Evolutionary conservation across 2,888 invertebrate species (phyloP).

Genomic region (Ethmia dodecea): DNA sequence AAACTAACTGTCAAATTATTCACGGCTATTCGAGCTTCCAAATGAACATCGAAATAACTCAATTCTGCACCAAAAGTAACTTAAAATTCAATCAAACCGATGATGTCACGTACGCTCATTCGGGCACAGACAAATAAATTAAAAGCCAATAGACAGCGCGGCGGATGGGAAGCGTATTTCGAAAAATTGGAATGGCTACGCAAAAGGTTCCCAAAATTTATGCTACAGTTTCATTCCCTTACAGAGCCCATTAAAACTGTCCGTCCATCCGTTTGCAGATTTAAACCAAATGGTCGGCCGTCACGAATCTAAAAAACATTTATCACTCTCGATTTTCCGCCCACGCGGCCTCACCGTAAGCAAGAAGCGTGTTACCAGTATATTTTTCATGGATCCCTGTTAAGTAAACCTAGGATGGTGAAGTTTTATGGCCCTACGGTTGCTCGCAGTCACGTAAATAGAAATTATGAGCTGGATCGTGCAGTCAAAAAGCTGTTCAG

Average conservation of each 20-base stretch:
- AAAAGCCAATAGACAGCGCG: slow-evolving; percentile 47
- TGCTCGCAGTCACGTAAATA: slow-evolving; percentile 22
- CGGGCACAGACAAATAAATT: slow-evolving; percentile 56
- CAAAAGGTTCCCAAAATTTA: slow-evolving; percentile 50
- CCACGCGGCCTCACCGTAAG: slow-evolving; percentile 25
- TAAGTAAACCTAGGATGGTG: slow-evolving; percentile 25
- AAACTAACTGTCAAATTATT: too few species aligned
- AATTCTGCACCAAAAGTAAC: too few species aligned
- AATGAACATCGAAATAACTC: too few species aligned
- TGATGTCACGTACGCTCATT: slow-evolving; percentile 22
- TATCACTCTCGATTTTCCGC: slow-evolving; percentile 57
- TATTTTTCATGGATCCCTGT: slow-evolving; percentile 45
- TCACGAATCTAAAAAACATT: slow-evolving; percentile 61
- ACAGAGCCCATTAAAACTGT: slow-evolving; percentile 62
- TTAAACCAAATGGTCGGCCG: slow-evolving; percentile 54
- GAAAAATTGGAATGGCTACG: slow-evolving; percentile 42
- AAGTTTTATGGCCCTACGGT: slow-evolving; percentile 25
- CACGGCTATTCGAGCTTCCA: too few species aligned
- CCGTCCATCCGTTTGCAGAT: slow-evolving; percentile 60
- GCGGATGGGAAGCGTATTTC: slow-evolving; percentile 35
- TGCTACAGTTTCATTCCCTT: slow-evolving; percentile 55
- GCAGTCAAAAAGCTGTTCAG: slow-evolving; percentile 15
- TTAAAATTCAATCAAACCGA: slow-evolving; percentile 32
- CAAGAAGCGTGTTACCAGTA: slow-evolving; percentile 37
- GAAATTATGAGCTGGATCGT: slow-evolving; percentile 13